Evolutionary conservation across 2,797 vertebrate species (phyloP), one percentile per base, ranked within the genome.

Genomic region (Argentina silus): DNA sequence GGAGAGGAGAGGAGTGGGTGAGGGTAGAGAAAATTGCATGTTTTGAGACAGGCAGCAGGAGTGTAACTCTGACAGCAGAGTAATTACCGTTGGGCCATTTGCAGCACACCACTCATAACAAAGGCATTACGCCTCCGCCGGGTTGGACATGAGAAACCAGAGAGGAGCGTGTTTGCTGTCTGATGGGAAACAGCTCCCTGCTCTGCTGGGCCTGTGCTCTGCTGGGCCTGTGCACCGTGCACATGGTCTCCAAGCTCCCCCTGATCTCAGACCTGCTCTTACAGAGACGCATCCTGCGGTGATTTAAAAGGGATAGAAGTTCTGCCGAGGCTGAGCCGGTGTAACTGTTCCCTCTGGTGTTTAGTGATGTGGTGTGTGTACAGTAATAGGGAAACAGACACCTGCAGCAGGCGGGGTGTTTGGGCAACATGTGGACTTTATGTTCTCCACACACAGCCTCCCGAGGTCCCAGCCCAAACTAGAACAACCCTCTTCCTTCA

Each of bases 21-120:
- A 50, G 42, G 67, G 63, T 45, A 48, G 47, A 47, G 74, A 64
- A 51, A 86, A 90, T 87, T 87, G 86, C 69, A 86, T 53, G 81
- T 73, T 90, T 86, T 77, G 53, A 74, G 78, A 69, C 73, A 72
- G 78, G 83, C 85, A 83, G 81, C 76, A 83, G 85, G 85, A 86
- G 86, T 86, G 86, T 78, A 85, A 74, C 83, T 83, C 67, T 76
- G 72, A 80, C 78, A 79, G 82, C 23, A 80, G 42, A 82, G 84
- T 90, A 87, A 91, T 91, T 86, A 89, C 83, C 88, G 86, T 91
- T 88, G 88, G 85, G 81, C 15, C 27, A 21, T 83, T 86, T 88
- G 82, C 80, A 79, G 69, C 69, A 61, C 57, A 27, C 19, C 60
- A 36, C 23, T 62, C 60, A 43, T 62, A 6, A 43, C 3, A 21